phyloP scores from a whole-genome alignment of 1,140 invertebrate species.

The Drosophila navojoa region DNA sequence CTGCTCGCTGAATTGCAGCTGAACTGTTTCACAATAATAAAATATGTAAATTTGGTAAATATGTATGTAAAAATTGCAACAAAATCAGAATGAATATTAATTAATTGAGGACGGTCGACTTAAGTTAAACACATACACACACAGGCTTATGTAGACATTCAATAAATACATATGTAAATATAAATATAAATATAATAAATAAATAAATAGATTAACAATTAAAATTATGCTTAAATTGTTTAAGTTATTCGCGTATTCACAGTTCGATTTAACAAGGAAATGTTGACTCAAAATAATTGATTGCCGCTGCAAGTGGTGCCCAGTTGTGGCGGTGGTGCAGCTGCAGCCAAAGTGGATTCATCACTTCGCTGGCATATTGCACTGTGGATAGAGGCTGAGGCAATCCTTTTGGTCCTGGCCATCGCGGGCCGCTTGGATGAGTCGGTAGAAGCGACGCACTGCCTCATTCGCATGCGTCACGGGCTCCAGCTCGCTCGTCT shows the following conservation, averaged over 20 bases:
- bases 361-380: constrained; percentile 83
- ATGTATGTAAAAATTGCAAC: constrained; percentile 35
- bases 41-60: constrained; percentile 28
- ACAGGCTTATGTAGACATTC: constrained; percentile 43
- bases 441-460: constrained; percentile 90
- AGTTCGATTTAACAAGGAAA: constrained; percentile 74
- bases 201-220: constrained; percentile 69
- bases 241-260: constrained; percentile 61
- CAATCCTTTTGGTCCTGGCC: constrained; percentile 93
- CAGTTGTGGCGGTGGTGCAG: neutral
- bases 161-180: constrained; percentile 16
- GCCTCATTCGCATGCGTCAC: constrained; percentile 87
- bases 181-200: constrained; percentile 73
- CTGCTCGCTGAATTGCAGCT: neutral
- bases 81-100: constrained; percentile 79
- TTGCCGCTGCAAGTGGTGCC: constrained; percentile 16
- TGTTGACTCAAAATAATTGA: constrained; percentile 62
- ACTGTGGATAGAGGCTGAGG: constrained; percentile 87
- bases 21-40: neutral
- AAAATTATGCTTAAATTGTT: constrained; percentile 49
- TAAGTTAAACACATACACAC: constrained; percentile 16
- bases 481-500: constrained; percentile 87
- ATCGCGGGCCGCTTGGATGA: constrained; percentile 91
- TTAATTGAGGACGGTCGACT: constrained; percentile 15
- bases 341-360: neutral